These are phyloP conservation scores for Hafferia zeledoni DNA, from an alignment of 2,797 vertebrate genomes.

Conservation along the genomic window DNA sequence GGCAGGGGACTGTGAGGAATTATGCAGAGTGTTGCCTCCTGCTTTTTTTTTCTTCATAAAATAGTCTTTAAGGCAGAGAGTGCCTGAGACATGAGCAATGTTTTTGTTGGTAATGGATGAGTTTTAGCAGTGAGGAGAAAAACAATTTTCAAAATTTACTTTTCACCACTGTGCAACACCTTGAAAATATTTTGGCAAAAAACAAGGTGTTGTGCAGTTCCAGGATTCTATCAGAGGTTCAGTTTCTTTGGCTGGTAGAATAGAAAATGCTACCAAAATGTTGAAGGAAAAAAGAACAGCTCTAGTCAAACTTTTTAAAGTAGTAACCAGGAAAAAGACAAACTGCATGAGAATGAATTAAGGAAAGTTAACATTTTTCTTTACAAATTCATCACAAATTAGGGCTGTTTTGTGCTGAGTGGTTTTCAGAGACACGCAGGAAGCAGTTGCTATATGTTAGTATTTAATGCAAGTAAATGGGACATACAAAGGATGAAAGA, in stretches of 20 bases:
- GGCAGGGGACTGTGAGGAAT: not conserved
- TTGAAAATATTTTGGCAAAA: slow-evolving; percentile 50
- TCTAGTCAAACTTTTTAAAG: not conserved
- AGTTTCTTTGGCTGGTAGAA: not conserved
- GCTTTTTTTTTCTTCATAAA: slow-evolving; percentile 16
- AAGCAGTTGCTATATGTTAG: not conserved
- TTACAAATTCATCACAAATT: not conserved
- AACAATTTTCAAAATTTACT: slow-evolving; percentile 41
- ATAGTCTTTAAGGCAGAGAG: slow-evolving; percentile 1
- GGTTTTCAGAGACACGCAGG: not conserved
- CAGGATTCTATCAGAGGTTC: slow-evolving; percentile 38
- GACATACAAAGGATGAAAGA: not conserved
- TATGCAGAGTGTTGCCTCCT: not conserved
- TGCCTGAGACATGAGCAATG: slow-evolving; percentile 45
- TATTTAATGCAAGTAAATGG: not conserved
- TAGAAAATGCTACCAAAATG: slow-evolving; percentile 21
- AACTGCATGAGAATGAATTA: not conserved
- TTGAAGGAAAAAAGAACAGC: not conserved
- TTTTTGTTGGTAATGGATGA: slow-evolving; percentile 47
- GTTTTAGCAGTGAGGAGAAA: slow-evolving; percentile 1
- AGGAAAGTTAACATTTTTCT: not conserved
- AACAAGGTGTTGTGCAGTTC: not conserved
- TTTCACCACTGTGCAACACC: slow-evolving; percentile 33
- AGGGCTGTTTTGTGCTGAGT: not conserved
- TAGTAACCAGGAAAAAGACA: not conserved